Percentiles rank a stretch among this genome's conserved stretches.
phyloP scores from a whole-genome alignment of 64 coral and sea anemone species.

The Orbicella faveolata region DNA sequence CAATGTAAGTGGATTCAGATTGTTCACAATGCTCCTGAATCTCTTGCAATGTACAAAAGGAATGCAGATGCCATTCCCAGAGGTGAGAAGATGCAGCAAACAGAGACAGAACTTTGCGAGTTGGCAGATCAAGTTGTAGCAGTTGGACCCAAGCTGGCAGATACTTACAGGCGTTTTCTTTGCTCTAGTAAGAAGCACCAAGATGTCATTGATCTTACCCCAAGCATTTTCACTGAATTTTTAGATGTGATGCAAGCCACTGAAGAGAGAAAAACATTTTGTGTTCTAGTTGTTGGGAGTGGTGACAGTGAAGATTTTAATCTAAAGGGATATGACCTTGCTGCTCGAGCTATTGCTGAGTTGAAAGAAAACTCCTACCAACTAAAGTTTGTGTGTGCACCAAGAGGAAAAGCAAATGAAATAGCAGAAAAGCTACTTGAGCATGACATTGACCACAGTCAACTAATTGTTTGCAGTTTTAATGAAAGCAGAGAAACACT shows the following conservation, averaged over 20 bases:
- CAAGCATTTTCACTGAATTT: conserved; percentile 24
- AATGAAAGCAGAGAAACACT: conserved; percentile 8
- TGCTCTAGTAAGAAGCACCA: background rate
- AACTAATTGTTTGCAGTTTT: background rate
- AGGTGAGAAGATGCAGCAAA: background rate
- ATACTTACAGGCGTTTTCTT: background rate
- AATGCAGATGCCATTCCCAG: background rate
- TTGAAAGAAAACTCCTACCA: background rate
- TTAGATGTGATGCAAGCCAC: background rate
- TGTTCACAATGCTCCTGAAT: conserved; percentile 3
- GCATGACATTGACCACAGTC: background rate
- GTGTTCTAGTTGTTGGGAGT: conserved; percentile 14
- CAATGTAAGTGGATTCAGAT: conserved; percentile 9
- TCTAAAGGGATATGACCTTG: background rate
- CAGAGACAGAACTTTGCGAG: background rate
- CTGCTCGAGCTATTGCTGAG: background rate
- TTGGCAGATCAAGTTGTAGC: conserved; percentile 19
- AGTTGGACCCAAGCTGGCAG: conserved; percentile 17
- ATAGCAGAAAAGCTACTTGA: background rate
- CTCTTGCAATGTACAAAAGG: background rate
- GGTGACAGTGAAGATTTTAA: conserved; percentile 30
- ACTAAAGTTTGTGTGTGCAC: background rate
- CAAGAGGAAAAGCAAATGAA: too few species aligned
- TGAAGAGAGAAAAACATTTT: background rate
- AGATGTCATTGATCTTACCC: background rate